Base-by-base conservation (phyloP, 2,797 vertebrate genomes). In the Hippoglossus hippoglossus region DNA sequence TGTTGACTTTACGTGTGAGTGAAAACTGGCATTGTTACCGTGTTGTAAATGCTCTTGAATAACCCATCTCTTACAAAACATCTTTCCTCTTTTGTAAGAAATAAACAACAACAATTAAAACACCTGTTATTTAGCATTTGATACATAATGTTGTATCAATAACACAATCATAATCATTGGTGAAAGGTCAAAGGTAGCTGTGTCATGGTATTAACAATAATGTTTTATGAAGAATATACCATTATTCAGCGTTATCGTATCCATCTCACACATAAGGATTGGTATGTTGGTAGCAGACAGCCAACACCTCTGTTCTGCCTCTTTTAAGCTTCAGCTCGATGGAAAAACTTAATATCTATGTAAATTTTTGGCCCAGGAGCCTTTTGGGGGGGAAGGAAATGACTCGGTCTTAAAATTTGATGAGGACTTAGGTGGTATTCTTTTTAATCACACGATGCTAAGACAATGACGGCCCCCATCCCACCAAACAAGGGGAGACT, bases 361-460 rank as follows among this genome's bases (percentile, higher is more conserved):
- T 52, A 69, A 63, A 77, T 72, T 63, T 31, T 75, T 57, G 61
- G 49, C 62, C 54, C 51, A 59, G 52, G 41, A 51, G 62, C 36
- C n/a, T 63, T 77, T 63, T 65, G 41, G 55, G 74, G 74, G 28
- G 36, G 46, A 60, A 60, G 55, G 51, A 64, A 77, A 80, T 70
- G 1, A 73, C 51, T 28, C 12, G 1, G 46, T 53, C 62, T 73
- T 66, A 60, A 80, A 73, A 62, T 68, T 60, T 72, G 50, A 82
- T 63, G 24, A 63, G 22, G 47, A 51, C 6, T 66, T 12, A 12
- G 41, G 19, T 34, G 34, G 26, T 69, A 12, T 57, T 58, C 6
- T 58, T 24, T 73, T 54, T 67, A 46, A 71, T 72, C 49, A 31
- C 25, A 47, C 1, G 51, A 15, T 54, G 44, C 5, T 59, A 61